Base-by-base conservation (phyloP, 2,797 vertebrate species). In the Catharus ustulatus region DNA sequence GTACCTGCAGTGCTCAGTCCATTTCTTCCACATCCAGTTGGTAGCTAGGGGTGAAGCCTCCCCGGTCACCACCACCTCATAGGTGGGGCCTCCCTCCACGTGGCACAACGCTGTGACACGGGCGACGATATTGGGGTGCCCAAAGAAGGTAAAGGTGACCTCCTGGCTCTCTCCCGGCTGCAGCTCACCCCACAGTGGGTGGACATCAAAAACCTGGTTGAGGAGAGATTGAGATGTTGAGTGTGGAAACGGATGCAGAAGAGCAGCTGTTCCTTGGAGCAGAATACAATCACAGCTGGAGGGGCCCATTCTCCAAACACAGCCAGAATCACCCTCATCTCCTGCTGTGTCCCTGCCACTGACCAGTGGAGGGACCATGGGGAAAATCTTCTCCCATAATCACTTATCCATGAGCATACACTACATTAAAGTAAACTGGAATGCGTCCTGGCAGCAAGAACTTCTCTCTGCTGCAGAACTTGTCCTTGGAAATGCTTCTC, bases 161-260 rank as follows among this genome's bases (percentile, higher is more conserved):
- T 79, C 79, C 93, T 98, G 98, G 69, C 95, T 97, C n/a, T 98
- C 96, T 0, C 98, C 97, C 0, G 99, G 98, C 61, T 63, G 96
- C 84, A 99, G 96, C 17, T 80, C 68, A 10, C 99, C 98, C 2
- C 90, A 97, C 21, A 98, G 94, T 0, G 98, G 99, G 82, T 97
- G 77, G 61, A 99, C 96, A 61, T 99, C 98, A 40, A 99, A 99
- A 10, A 99, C 98, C 99, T 99, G 91, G 6, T 40, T 27, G 9
- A 78, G 32, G 13, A 48, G 48, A 83, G 15, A 38, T 0, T 0
- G 1, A 71, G 57, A 9, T 11, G 43, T 5, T 1, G 1, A 40
- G 26, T 6, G 3, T 20, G 27, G 7, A 26, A 68, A 34, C 7
- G 2, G 10, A 29, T 17, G 52, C 64, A 58, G 68, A 59, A 59